Evolutionary conservation across 2,888 invertebrate genomes (phyloP), one percentile per base, ranked within the genome.

Genomic region (Ectropis crepuscularia): DNA sequence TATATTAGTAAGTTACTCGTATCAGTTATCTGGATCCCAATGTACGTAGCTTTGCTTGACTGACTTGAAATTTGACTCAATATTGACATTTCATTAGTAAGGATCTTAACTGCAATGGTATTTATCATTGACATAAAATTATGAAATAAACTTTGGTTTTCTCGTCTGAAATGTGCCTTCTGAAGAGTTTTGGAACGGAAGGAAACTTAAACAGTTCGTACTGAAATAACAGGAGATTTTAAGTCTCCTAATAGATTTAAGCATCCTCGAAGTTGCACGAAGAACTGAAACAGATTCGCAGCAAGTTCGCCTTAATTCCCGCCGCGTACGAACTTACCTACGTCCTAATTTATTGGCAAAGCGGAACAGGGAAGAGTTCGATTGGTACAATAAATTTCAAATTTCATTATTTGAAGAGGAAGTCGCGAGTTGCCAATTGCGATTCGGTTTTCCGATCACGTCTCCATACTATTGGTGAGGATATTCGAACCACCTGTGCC

Each of bases 341-440:
- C 79, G 76, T 74, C 74, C 82, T 86, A 88, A 88, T 86, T 88
- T 87, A 87, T 88, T 83, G 82, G 83, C 81, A 81, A 78, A 86
- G 80, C 77, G 71, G 83, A 85, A 82, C 85, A 80, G 76, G 74
- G 78, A 74, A 78, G 74, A 78, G 73, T 83, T 85, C 82, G 84
- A 89, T 88, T 83, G 87, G 80, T 78, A 85, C 87, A 89, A 90
- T 90, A 90, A 90, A 90, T 90, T 91, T 90, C 84, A 90, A 89
- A 90, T 90, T 90, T 90, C 88, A 89, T 90, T 90, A 90, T 90
- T 90, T 90, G 89, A 89, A 88, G 84, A 90, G 89, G 87, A 89
- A 87, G 87, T 88, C 87, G 86, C 87, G 85, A 88, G 85, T 86
- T 87, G 85, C 85, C 88, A 87, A 88, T 88, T 83, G 86, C 85